A percentile compares a stretch with the other conserved stretches of the same genome.
These are phyloP conservation scores for Chaetops frenatus DNA, from an alignment of 2,113 vertebrate genomes.

Conservation along the genomic window DNA sequence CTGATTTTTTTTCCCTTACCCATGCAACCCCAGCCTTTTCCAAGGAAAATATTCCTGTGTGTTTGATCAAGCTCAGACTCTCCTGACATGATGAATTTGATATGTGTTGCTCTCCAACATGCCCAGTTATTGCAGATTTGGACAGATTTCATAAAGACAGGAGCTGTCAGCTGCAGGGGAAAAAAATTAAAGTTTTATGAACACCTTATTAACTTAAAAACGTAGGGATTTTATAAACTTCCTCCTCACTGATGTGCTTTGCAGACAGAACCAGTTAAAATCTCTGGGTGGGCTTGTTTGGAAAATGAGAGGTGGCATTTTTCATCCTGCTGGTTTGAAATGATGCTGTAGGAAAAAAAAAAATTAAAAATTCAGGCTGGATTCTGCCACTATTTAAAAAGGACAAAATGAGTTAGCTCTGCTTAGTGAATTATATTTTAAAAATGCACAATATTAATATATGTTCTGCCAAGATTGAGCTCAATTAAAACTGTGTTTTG, in stretches of 20 bases:
- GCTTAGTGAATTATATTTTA: neutral
- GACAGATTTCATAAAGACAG: neutral
- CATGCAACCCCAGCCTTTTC: neutral
- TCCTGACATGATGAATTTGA: neutral
- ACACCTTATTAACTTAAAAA: neutral
- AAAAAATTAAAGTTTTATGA: neutral
- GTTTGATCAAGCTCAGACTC: neutral
- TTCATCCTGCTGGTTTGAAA: neutral
- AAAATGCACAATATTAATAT: neutral
- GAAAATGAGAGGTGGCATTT: neutral
- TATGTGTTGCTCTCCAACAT: neutral
- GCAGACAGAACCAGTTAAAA: neutral
- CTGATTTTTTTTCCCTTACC: neutral
- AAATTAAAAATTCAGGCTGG: neutral
- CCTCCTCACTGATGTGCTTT: neutral
- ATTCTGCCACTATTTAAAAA: neutral
- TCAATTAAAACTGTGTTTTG: neutral
- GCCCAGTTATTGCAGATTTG: neutral
- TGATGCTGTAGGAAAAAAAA: neutral
- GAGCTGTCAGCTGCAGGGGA: neutral
- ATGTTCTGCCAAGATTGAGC: neutral
- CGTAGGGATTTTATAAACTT: neutral
- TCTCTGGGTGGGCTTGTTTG: neutral
- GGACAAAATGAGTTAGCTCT: neutral
- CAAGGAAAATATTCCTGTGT: neutral